A percentile compares a stretch with the other conserved stretches of the same genome.
These are phyloP conservation scores for Drosophila sturtevanti DNA, from an alignment of 1,140 invertebrate species.

Conservation along the genomic window DNA sequence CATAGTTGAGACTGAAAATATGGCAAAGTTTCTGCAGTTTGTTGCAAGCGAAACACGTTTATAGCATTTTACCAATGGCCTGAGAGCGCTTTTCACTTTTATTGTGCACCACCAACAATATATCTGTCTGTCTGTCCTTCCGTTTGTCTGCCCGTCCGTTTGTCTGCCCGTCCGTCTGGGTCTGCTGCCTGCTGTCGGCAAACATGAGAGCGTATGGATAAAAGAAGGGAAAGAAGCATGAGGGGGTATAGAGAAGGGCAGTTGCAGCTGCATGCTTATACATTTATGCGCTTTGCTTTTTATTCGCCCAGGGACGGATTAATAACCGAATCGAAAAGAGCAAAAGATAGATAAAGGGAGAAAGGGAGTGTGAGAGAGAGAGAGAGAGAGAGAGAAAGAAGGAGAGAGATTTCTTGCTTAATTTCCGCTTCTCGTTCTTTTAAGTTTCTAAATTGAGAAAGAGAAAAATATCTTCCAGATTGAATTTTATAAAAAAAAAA, in stretches of 20 bases:
- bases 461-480: no score
- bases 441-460: not conserved
- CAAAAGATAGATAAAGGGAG: no score
- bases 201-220: slow-evolving; percentile 37
- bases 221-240: not conserved
- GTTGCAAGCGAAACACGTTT: slow-evolving; percentile 56
- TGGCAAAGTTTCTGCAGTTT: slow-evolving; percentile 31
- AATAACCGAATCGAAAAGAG: not conserved
- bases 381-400: not conserved
- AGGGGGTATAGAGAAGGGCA: slow-evolving; percentile 7
- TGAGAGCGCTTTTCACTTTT: slow-evolving; percentile 73
- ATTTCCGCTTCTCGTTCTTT: not conserved
- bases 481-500: no score
- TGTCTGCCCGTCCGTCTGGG: not conserved
- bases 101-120: slow-evolving; percentile 61
- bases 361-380: no score
- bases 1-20: slow-evolving; percentile 30
- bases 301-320: not conserved
- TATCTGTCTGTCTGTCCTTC: slow-evolving; percentile 49
- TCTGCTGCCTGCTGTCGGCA: slow-evolving; percentile 44
- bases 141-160: slow-evolving; percentile 29
- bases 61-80: slow-evolving; percentile 74
- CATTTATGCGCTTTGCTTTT: slow-evolving; percentile 66
- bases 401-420: not conserved
- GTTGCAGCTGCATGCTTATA: slow-evolving; percentile 58